phyloP scores from a whole-genome alignment of 2,797 vertebrate species.

The Sebastes trivittatus region DNA sequence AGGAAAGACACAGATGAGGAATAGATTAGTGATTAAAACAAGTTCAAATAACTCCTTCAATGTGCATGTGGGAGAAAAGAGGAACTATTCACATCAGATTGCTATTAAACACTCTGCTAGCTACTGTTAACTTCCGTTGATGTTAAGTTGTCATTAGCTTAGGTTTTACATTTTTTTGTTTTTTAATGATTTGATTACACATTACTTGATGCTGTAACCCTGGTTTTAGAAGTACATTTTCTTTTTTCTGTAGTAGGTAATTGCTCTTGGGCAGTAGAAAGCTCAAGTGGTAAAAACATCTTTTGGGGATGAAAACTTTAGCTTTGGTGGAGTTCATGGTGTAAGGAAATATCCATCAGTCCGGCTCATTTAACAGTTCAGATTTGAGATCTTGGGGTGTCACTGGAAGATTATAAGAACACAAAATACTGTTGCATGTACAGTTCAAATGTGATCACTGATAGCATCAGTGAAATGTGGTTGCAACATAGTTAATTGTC shows the following conservation, averaged over 20 bases:
- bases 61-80: background rate
- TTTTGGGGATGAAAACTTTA: background rate
- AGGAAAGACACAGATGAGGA: background rate
- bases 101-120: background rate
- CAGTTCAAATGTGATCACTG: background rate
- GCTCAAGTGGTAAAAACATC: background rate
- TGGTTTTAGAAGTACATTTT: slow-evolving; percentile 2
- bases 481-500: background rate
- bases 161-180: background rate
- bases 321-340: background rate
- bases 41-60: background rate
- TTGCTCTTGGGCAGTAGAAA: background rate
- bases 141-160: slow-evolving; percentile 5
- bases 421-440: background rate
- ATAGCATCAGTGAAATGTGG: background rate
- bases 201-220: background rate
- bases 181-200: slow-evolving; percentile 29
- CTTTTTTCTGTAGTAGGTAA: background rate
- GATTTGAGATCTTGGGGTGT: background rate
- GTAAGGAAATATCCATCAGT: background rate
- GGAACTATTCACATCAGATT: background rate
- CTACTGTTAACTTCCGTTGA: background rate
- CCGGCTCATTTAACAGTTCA: background rate
- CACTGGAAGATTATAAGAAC: background rate
- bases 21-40: background rate